Conservation (phyloP, 92 coral and sea anemone genomes). For the Anthopleura xanthogrammica region DNA sequence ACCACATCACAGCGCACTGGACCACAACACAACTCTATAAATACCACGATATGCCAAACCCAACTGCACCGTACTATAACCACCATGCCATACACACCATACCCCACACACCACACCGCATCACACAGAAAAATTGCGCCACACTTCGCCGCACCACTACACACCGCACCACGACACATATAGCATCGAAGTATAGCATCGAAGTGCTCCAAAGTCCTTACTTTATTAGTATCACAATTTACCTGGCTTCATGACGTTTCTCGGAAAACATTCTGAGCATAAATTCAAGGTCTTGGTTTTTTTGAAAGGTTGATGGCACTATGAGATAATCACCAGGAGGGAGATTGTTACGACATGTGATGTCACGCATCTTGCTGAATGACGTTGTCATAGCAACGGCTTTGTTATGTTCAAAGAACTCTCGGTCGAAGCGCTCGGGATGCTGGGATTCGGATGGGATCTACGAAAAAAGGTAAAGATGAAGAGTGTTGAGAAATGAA, state of each 20-base stretch:
- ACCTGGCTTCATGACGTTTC: conserved; percentile 75
- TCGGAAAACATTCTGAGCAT: conserved; percentile 78
- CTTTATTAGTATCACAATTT: background rate
- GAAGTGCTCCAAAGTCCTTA: background rate
- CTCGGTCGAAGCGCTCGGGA: conserved; percentile 44
- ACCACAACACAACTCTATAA: too few species aligned
- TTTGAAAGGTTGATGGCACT: conserved; percentile 78
- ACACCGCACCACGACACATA: background rate
- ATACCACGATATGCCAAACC: too few species aligned
- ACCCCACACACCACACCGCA: background rate
- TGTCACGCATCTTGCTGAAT: conserved; percentile 75
- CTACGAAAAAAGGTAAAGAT: background rate
- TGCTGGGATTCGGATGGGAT: conserved; percentile 24
- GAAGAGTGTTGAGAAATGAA: too few species aligned
- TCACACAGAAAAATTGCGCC: too few species aligned
- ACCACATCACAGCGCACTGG: too few species aligned
- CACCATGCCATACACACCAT: background rate
- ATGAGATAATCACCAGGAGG: conserved; percentile 72
- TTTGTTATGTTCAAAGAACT: conserved; percentile 76
- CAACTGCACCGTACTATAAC: too few species aligned
- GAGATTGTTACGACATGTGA: conserved; percentile 65
- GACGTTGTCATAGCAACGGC: conserved; percentile 77
- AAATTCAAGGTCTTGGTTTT: conserved; percentile 71
- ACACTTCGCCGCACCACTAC: background rate
- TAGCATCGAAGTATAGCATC: background rate